phyloP scores from a whole-genome alignment of 2,113 vertebrate species.

The Panthera tigris region DNA sequence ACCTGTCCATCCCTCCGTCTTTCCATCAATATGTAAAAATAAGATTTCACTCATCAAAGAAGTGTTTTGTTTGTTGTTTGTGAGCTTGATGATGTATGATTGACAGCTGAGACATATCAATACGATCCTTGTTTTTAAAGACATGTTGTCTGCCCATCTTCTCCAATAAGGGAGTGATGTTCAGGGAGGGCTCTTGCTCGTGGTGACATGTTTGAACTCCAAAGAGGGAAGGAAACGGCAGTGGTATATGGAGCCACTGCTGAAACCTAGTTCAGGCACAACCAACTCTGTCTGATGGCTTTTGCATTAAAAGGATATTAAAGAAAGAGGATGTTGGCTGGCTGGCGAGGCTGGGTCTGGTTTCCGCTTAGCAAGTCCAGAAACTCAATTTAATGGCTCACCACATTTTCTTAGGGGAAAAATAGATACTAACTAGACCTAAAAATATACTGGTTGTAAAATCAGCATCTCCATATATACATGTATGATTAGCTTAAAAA shows the following conservation, averaged over 20 bases:
- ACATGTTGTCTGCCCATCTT: not conserved
- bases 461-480: not conserved
- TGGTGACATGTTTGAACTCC: not conserved
- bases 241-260: not conserved
- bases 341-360: not conserved
- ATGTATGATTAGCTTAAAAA: not conserved
- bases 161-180: not conserved
- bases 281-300: not conserved
- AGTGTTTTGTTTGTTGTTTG: conserved; percentile 67
- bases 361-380: not conserved
- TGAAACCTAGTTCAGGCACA: not conserved
- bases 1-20: not conserved
- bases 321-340: not conserved
- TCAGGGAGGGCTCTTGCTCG: not conserved
- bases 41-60: conserved; percentile 57
- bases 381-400: not conserved
- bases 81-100: conserved; percentile 76
- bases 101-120: conserved; percentile 66
- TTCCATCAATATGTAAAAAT: conserved; percentile 63
- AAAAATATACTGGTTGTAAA: not conserved
- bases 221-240: not conserved
- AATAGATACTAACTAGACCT: not conserved
- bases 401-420: not conserved
- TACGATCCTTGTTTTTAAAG: conserved; percentile 65
- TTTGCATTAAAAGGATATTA: not conserved